These are phyloP conservation scores for Oligia fasciuncula DNA, from an alignment of 2,888 invertebrate genomes.

Conservation along the genomic window DNA sequence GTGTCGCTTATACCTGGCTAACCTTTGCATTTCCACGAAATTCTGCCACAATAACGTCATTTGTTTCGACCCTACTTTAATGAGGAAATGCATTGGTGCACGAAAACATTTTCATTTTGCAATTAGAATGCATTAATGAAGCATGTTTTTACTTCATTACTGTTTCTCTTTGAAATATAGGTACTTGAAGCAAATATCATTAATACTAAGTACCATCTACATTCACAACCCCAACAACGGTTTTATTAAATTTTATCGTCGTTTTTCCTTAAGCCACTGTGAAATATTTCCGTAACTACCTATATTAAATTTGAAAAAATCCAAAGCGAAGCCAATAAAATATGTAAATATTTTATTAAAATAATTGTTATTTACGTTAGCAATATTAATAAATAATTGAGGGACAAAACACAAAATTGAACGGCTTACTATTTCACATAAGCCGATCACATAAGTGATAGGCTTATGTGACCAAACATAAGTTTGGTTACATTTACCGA, in stretches of 20 bases:
- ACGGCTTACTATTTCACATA: conserved; percentile 28
- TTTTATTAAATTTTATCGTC: conserved; percentile 26
- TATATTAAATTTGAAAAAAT: conserved; percentile 35
- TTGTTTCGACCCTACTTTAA: conserved; percentile 19
- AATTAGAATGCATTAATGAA: not conserved
- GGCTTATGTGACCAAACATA: no score
- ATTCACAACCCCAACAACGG: conserved; percentile 23
- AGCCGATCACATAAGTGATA: conserved; percentile 26
- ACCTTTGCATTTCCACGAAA: conserved; percentile 19
- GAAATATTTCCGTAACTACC: conserved; percentile 28
- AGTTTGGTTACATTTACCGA: conserved; percentile 34
- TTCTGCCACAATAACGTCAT: conserved; percentile 7
- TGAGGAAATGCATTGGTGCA: conserved; percentile 16
- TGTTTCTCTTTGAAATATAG: conserved; percentile 1
- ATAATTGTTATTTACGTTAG: conserved; percentile 43
- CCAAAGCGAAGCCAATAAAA: conserved; percentile 18
- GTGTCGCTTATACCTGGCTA: conserved; percentile 52
- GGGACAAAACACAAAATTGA: conserved; percentile 32
- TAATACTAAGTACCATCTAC: not conserved
- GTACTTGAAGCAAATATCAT: conserved; percentile 19
- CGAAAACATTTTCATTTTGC: not conserved
- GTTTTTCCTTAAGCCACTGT: conserved; percentile 25
- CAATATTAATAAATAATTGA: conserved; percentile 32
- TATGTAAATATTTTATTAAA: conserved; percentile 48
- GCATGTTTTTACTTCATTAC: conserved; percentile 2